Conservation (phyloP, 2,888 invertebrate genomes). For the Sminthurinus aureus region DNA sequence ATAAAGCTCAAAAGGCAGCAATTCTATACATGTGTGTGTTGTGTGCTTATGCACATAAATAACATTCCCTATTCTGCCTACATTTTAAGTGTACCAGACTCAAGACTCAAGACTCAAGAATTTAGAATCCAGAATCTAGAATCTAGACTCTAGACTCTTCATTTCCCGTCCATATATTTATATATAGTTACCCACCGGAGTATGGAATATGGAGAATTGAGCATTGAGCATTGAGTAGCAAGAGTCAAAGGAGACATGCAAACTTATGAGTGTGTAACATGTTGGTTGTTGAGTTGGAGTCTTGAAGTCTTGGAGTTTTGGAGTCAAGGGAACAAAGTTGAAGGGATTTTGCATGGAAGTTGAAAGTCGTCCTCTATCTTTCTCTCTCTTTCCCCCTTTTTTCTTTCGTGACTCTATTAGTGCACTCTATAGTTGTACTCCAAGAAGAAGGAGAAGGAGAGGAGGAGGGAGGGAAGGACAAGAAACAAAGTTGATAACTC, state of each 20-base stretch:
- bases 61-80: no score
- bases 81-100: no score
- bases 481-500: conserved; percentile 39
- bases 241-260: neutral
- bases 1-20: neutral
- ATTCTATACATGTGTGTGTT: no score
- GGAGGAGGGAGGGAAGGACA: conserved; percentile 21
- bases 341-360: conserved; percentile 34
- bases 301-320: no score
- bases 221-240: neutral
- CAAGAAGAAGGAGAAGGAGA: neutral
- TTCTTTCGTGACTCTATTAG: conserved; percentile 39
- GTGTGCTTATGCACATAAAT: no score
- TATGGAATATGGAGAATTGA: no score
- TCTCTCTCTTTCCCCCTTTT: neutral
- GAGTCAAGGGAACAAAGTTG: conserved; percentile 13
- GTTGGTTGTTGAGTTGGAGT: no score
- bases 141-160: no score
- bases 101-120: no score
- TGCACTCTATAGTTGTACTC: neutral
- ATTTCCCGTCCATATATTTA: no score
- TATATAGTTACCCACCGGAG: no score
- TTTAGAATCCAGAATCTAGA: no score
- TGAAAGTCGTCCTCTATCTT: conserved; percentile 25
- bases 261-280: conserved; percentile 5